Base-by-base conservation (phyloP, 1,140 invertebrate genomes). In the Rhagoletis pomonella region DNA sequence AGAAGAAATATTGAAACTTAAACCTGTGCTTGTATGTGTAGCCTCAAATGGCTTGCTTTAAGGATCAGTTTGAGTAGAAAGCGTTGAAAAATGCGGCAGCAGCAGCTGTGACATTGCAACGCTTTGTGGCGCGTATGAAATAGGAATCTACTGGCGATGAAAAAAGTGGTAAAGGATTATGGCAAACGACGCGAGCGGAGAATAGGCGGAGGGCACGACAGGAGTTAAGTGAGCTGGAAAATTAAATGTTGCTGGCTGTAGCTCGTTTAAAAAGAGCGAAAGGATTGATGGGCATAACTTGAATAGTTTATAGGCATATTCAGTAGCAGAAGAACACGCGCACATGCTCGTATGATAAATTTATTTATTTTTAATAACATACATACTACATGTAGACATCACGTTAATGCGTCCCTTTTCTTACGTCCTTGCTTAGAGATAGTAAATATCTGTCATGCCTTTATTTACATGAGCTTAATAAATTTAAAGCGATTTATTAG, bases 51-150 rank as follows among this genome's bases (percentile, higher is more conserved):
- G 6, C 73, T 55, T 81, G 44, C n/a, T 44, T 55, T 47, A 58
- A 9, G 47, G 47, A 81, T 55, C 47, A 4, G 4, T 81, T 81
- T 50, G 55, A 81, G 42, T 81, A 55, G 47, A 2, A 19, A 81
- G 14, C 44, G n/a, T 9, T 81, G 55, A 81, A 47, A 73, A 47
- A 19, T 6, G 7, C 47, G 17, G 47, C 73, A 81, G 73, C 42
- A 29, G 73, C 73, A 81, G 73, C 73, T 81, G 73, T 81, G 73
- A 81, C 73, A 81, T 81, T 81, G 73, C 73, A 77, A 77, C 69
- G 50, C 12, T 77, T 17, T 77, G 69, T 77, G 73, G 73, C 73
- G 55, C 73, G 73, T 81, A 81, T 6, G 9, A 81, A 55, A 55
- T 81, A 73, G 50, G 73, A 47, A 42, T 50, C 47, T 58, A 55